These are phyloP conservation scores for Caenorhabditis sinica DNA, from an alignment of 2,888 invertebrate genomes.

Conservation along the genomic window DNA sequence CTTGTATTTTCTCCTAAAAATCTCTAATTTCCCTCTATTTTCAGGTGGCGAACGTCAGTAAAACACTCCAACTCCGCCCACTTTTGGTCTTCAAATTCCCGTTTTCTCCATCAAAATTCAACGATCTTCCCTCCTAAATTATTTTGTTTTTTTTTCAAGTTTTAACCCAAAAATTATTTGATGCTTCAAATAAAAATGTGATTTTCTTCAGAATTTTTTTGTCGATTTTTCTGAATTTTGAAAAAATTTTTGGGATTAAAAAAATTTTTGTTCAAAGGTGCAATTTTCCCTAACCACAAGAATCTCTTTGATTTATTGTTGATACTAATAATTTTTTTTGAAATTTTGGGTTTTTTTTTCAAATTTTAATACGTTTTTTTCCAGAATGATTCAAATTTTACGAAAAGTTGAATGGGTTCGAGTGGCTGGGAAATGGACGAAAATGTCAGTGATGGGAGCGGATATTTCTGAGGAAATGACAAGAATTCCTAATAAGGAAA, in stretches of 20 bases:
- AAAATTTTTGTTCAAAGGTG: background rate
- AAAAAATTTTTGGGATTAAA: background rate
- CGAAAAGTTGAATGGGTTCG: constrained; percentile 74
- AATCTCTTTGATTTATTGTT: no score
- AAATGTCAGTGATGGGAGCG: constrained; percentile 76
- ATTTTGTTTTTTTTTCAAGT: background rate
- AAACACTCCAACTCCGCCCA: background rate
- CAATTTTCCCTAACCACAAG: background rate
- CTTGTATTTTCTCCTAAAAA: background rate
- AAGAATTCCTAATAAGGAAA: constrained; percentile 31
- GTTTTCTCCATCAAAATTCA: background rate
- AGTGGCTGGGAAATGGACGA: constrained; percentile 78
- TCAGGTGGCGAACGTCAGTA: background rate
- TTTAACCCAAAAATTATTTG: background rate
- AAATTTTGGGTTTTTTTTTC: background rate
- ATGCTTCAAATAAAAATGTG: no score
- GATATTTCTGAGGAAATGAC: constrained; percentile 71
- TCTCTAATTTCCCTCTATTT: background rate
- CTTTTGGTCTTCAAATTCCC: background rate
- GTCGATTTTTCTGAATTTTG: background rate
- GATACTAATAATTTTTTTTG: background rate
- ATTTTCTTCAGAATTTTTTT: background rate
- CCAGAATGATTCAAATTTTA: constrained; percentile 60
- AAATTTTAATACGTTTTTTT: background rate
- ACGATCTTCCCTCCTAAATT: background rate